Conservation (phyloP, 2,888 invertebrate species). For the Athalia rosae region DNA sequence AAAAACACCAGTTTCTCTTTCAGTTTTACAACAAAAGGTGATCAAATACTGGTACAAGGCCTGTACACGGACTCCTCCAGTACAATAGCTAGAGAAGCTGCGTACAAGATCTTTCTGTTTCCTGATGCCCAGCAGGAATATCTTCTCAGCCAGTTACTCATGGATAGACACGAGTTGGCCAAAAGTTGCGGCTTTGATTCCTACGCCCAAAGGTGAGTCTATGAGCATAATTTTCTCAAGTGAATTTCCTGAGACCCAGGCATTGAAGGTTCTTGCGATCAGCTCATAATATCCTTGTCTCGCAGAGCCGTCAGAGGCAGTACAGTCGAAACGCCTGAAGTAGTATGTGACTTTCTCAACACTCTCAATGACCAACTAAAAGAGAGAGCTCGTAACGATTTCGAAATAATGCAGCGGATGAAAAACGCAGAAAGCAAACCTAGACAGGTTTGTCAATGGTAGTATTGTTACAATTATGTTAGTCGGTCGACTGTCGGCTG, state of each 20-base stretch:
- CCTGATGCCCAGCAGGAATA: conserved; percentile 86
- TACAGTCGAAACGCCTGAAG: conserved; percentile 87
- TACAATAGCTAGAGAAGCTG: conserved; percentile 88
- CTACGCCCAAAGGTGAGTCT: conserved; percentile 85
- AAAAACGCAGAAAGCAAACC: conserved; percentile 75
- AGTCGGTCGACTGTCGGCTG: not conserved
- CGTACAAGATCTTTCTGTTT: conserved; percentile 89
- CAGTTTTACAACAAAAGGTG: conserved; percentile 81
- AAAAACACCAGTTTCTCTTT: no score
- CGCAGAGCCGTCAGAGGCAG: conserved; percentile 90
- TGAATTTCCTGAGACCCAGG: not conserved
- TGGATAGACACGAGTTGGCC: conserved; percentile 87
- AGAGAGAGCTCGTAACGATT: conserved; percentile 84
- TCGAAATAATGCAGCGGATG: conserved; percentile 84
- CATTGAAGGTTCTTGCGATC: not conserved
- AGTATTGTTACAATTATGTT: not conserved
- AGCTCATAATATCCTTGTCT: conserved; percentile 42
- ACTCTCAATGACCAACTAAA: conserved; percentile 83
- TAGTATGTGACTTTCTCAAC: conserved; percentile 88
- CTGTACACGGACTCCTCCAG: conserved; percentile 89
- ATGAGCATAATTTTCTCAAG: not conserved
- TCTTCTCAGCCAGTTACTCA: conserved; percentile 83
- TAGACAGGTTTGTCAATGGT: conserved; percentile 53
- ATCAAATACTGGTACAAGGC: conserved; percentile 85
- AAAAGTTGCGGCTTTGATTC: conserved; percentile 91